Evolutionary conservation across 2,113 vertebrate species (phyloP).

Genomic region (Phalacrocorax brasilianus): DNA sequence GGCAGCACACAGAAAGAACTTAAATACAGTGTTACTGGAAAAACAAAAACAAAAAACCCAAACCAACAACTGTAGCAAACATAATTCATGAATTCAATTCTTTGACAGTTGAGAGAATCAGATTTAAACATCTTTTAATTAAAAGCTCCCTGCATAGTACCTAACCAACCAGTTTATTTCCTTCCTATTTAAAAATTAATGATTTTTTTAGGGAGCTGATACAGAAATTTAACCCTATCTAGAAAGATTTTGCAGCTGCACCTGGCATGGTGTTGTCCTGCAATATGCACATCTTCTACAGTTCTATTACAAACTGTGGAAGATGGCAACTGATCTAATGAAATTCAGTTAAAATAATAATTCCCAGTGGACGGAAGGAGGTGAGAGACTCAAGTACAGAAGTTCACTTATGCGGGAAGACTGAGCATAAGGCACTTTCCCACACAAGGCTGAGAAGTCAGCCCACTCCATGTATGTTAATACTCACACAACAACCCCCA

Average conservation of each 20-base stretch:
- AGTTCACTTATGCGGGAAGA: background rate
- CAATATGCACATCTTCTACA: background rate
- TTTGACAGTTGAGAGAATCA: slow-evolving; percentile 28
- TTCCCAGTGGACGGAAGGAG: background rate
- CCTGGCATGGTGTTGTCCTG: background rate
- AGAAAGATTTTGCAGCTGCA: background rate
- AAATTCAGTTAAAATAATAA: background rate
- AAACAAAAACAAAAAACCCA: background rate
- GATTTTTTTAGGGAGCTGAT: background rate
- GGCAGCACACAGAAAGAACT: slow-evolving; percentile 19
- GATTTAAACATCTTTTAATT: slow-evolving; percentile 40
- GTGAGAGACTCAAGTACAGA: background rate
- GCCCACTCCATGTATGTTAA: background rate
- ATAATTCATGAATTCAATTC: slow-evolving; percentile 20
- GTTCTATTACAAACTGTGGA: background rate
- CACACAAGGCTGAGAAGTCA: background rate
- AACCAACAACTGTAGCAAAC: background rate
- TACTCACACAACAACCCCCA: background rate
- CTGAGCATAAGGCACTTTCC: background rate
- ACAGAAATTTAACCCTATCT: background rate
- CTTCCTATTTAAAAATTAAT: slow-evolving; percentile 11
- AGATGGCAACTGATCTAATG: fast-evolving
- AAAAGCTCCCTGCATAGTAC: slow-evolving; percentile 1
- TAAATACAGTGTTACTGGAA: background rate
- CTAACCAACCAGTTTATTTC: slow-evolving; percentile 37